phyloP scores from a whole-genome alignment of 2,113 vertebrate genomes.

The Zosterops pallidus region DNA sequence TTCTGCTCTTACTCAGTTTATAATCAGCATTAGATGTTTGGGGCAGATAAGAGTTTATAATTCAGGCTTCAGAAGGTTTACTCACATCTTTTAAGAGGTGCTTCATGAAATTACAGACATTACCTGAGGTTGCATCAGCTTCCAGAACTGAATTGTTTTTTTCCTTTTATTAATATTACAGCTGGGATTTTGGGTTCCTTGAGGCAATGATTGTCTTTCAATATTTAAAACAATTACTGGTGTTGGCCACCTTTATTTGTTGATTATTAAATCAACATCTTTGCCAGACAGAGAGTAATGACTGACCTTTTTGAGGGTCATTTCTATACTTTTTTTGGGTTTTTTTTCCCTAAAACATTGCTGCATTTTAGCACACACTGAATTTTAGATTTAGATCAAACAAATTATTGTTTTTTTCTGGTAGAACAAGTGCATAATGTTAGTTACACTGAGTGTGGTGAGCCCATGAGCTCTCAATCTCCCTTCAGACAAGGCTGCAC shows the following conservation, averaged over 20 bases:
- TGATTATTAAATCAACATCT: background rate
- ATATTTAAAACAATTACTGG: background rate
- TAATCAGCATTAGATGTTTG: background rate
- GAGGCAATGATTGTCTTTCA: background rate
- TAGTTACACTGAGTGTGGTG: background rate
- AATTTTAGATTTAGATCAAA: background rate
- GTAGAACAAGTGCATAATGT: background rate
- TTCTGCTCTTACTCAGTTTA: background rate
- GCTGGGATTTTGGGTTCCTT: background rate
- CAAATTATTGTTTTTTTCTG: background rate
- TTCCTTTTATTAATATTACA: background rate
- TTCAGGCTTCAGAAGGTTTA: background rate
- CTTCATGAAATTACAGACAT: background rate
- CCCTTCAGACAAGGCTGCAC: background rate
- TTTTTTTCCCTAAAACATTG: background rate
- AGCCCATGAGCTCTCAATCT: background rate
- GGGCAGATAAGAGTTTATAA: background rate
- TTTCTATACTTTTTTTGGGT: background rate
- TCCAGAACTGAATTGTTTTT: background rate
- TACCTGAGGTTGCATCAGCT: conserved; percentile 50
- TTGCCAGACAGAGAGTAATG: background rate
- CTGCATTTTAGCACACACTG: background rate
- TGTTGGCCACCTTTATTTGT: background rate
- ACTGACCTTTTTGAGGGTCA: background rate
- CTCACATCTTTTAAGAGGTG: background rate